These are phyloP conservation scores for Melopsittacus undulatus DNA, from an alignment of 2,797 vertebrate species.

Conservation along the genomic window DNA sequence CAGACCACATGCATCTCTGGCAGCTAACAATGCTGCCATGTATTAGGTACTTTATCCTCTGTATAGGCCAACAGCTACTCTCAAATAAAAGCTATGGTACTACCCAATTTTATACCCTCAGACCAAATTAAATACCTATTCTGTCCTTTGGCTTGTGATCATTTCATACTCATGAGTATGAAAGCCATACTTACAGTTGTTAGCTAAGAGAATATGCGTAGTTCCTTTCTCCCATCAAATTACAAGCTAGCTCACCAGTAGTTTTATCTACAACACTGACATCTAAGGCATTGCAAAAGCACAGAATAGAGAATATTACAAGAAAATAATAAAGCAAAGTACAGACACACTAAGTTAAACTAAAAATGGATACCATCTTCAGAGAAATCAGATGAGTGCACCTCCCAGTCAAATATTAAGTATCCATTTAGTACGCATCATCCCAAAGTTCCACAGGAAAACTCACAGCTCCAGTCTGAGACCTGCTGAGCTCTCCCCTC, in stretches of 20 bases:
- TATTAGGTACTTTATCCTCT: not conserved
- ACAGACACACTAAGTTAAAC: not conserved
- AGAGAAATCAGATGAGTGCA: not conserved
- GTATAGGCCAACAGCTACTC: not conserved
- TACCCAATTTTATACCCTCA: not conserved
- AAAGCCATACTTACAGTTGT: not conserved
- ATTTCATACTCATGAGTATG: not conserved
- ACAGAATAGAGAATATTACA: not conserved
- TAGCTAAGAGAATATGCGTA: not conserved
- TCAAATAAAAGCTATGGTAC: not conserved
- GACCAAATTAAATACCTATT: not conserved
- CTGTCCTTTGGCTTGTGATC: not conserved
- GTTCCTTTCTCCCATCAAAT: not conserved
- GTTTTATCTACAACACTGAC: not conserved
- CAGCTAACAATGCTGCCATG: not conserved
- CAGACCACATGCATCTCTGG: not conserved
- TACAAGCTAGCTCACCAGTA: not conserved
- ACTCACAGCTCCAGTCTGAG: not conserved
- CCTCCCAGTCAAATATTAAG: not conserved
- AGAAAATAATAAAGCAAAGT: not conserved
- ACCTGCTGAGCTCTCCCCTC: not conserved
- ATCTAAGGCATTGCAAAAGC: not conserved
- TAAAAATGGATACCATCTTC: not conserved
- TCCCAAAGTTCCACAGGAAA: not conserved
- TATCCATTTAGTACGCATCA: not conserved